Evolutionary conservation across 2,888 invertebrate genomes (phyloP).

Genomic region (Abscondita cerata): DNA sequence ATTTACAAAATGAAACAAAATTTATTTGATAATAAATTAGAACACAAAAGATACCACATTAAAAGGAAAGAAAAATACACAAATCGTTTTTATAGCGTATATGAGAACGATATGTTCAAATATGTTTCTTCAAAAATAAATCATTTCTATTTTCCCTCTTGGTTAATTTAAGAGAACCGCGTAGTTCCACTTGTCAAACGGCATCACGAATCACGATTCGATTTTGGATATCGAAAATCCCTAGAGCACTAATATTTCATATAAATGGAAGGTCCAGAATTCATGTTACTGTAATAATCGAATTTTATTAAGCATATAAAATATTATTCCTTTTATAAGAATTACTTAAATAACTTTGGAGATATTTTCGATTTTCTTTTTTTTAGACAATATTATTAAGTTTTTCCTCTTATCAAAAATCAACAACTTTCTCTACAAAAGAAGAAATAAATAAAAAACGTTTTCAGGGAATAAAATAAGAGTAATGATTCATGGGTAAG

Average conservation of each 20-base stretch:
- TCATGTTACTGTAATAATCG: constrained; percentile 11
- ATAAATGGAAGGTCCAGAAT: constrained; percentile 4
- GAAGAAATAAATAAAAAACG: too few relatives aligned
- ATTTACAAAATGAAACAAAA: too few relatives aligned
- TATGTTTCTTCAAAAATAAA: background rate
- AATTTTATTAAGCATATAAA: constrained; percentile 7
- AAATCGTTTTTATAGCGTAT: too few relatives aligned
- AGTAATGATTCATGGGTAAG: too few relatives aligned
- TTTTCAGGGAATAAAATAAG: too few relatives aligned
- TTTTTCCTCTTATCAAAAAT: too few relatives aligned
- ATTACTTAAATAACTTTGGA: background rate
- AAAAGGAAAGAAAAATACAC: too few relatives aligned
- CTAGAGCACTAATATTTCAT: constrained; percentile 3
- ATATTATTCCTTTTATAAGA: background rate
- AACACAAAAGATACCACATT: too few relatives aligned
- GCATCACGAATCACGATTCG: constrained; percentile 4
- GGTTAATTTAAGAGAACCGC: constrained; percentile 4
- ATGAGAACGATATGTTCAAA: background rate
- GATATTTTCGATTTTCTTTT: too few relatives aligned
- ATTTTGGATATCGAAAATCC: constrained; percentile 1
- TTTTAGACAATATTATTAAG: too few relatives aligned
- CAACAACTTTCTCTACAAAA: too few relatives aligned
- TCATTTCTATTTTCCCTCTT: background rate
- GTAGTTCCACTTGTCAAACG: constrained; percentile 1
- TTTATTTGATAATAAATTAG: too few relatives aligned